phyloP scores from a whole-genome alignment of 1,140 invertebrate species.

The Calephelis nemesis region DNA sequence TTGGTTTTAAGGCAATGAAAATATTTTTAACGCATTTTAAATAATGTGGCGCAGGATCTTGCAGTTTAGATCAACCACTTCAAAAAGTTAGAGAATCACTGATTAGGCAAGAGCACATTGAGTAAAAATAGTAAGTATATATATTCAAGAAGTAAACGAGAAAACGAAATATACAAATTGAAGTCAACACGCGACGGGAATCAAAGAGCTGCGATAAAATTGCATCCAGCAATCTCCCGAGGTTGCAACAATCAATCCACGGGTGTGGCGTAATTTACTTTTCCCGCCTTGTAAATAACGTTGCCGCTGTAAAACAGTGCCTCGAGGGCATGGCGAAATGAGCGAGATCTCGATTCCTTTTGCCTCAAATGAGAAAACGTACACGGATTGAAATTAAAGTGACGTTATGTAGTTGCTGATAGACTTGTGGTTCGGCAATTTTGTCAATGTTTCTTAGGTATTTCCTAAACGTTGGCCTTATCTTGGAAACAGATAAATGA shows the following conservation, averaged over 20 bases:
- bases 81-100: no score
- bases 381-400: not conserved
- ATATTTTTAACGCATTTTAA: no score
- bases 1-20: no score
- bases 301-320: constrained; percentile 23
- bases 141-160: constrained; percentile 1
- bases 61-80: no score
- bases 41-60: no score
- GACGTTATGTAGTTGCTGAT: not conserved
- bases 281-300: constrained; percentile 47
- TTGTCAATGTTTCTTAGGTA: no score
- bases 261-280: constrained; percentile 47
- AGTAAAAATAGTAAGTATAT: constrained; percentile 9
- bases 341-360: constrained; percentile 26
- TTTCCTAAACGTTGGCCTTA: no score
- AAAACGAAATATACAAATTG: constrained; percentile 1
- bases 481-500: no score
- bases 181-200: constrained; percentile 12
- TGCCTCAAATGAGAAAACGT: constrained; percentile 21
- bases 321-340: constrained; percentile 29
- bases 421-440: not conserved
- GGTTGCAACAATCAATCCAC: constrained; percentile 47
- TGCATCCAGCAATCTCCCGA: constrained; percentile 33
- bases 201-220: constrained; percentile 20
- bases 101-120: no score